Base-by-base conservation (phyloP, 2,888 invertebrate genomes). In the Lepidocyrtinus sp. region DNA sequence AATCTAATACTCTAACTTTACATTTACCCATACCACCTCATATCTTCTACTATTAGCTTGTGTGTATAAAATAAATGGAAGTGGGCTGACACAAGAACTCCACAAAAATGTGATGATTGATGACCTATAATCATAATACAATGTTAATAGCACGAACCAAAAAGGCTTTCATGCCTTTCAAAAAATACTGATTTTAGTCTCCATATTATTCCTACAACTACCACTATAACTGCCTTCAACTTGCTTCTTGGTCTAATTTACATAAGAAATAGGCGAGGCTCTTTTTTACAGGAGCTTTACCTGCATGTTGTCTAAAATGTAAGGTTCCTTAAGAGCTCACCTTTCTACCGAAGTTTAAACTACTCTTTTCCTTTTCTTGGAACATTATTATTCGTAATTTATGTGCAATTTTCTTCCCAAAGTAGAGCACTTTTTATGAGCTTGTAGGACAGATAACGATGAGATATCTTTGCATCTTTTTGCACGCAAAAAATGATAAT, bases 111-210 rank as follows among this genome's bases (percentile, higher is more conserved):
- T 74, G 74, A 74, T 74, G 74, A 74, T 74, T 74, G 74, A 74
- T 74, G 74, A 67, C 74, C 74, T 74, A 74, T 74, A 74, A 74
- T 74, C 74, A 74, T 67, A 74, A 74, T 74, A 74, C 64, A 74
- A 74, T 45, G 74, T 63, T 74, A 74, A 74, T 65, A 73, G 73
- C 46, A 64, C 36, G 36, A 36, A 36, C 36, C 36, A 12, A 36
- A 36, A 36, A 36, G 36, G 12, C 36, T 36, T 36, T 36, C 36
- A 12, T 36, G 36, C 36, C 36, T 36, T 12, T 36, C 36, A 36
- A 36, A 36, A 36, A 36, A 36, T 36, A 36, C 36, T 36, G 36
- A 36, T 36, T 36, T 36, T 36, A 36, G 36, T 12, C 36, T 36
- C 12, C 36, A 36, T 36, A 7, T 36, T 36, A 5, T 36, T 36